Conservation (phyloP, 2,888 invertebrate species). For the Hoplodrina ambigua region DNA sequence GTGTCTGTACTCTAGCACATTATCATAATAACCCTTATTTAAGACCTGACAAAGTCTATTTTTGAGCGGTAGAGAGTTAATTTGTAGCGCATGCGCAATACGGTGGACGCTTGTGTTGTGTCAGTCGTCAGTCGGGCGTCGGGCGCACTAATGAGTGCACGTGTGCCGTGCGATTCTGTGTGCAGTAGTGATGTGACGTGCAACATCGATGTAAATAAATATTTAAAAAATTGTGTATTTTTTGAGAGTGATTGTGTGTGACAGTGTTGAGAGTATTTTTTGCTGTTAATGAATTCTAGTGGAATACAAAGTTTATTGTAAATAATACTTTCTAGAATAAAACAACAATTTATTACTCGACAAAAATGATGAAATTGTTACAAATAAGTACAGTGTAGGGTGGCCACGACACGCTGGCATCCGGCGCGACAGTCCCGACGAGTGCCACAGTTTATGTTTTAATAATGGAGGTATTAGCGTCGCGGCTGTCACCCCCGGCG, state of each 20-base stretch:
- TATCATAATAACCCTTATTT: constrained; percentile 62
- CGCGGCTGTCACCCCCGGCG: constrained; percentile 66
- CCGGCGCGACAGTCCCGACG: constrained; percentile 43
- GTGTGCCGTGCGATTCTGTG: constrained; percentile 53
- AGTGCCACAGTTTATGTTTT: constrained; percentile 77
- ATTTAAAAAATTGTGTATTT: constrained; percentile 15
- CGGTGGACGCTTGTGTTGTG: constrained; percentile 76
- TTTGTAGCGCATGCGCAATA: constrained; percentile 70
- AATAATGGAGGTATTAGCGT: constrained; percentile 79
- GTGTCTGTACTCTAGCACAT: constrained; percentile 75
- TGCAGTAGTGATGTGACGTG: constrained; percentile 77
- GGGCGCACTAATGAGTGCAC: constrained; percentile 70
- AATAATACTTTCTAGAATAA: constrained; percentile 8
- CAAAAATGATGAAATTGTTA: constrained; percentile 9
- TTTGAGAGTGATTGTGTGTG: constrained; percentile 7
- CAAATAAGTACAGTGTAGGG: constrained; percentile 23
- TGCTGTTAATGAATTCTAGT: constrained; percentile 2
- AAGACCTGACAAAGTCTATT: constrained; percentile 55
- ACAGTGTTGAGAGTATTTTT: not conserved
- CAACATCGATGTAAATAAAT: constrained; percentile 68
- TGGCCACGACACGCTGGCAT: constrained; percentile 12
- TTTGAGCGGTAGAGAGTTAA: constrained; percentile 49
- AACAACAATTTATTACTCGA: not conserved
- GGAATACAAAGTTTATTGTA: constrained; percentile 12
- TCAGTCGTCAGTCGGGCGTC: constrained; percentile 76